Evolutionary conservation across 2,113 vertebrate genomes (phyloP), one percentile per base, ranked within the genome.

Genomic region (Hemiprocne comata): DNA sequence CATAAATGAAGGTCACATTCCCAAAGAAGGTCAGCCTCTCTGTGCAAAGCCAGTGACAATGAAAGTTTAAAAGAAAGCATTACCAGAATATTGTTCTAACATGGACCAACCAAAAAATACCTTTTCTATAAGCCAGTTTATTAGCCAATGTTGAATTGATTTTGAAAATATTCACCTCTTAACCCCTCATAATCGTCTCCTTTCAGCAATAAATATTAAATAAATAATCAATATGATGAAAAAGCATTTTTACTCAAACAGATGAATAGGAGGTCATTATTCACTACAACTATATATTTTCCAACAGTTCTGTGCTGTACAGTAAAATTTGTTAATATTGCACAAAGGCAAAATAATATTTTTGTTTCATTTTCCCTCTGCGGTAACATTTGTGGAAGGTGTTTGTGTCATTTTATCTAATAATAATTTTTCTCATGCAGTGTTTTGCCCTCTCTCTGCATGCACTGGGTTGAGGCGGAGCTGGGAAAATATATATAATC

Each of bases 401-500:
- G 13, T 75, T 91, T 93, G 2, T 53, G 10, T 76, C 50, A 57
- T 82, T 94, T 90, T 62, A 75, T 34, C 44, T 82, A 90, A 91
- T 85, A 69, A 75, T 50, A 1, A 17, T 76, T 76, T 54, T 60
- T 74, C 53, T 40, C 25, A 9, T 69, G 31, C 44, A 65, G 21
- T 55, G 36, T 40, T 54, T 93, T 92, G 54, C 38, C 38, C 82
- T 53, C 20, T 66, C 57, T 93, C n/a, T 78, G 12, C 4, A 3
- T 6, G 7, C 13, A 65, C 13, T 36, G 66, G 40, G 58, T 85
- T 79, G 70, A 91, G 62, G 58, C 0, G 0, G 40, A 87, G 36
- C 26, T 76, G 53, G 54, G 50, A 90, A 91, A 90, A 96, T 90
- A 38, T 5, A 79, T 93, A 62, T 85, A 89, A 95, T 95, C 46